phyloP scores from a whole-genome alignment of 2,797 vertebrate species.

The Spheniscus humboldti region DNA sequence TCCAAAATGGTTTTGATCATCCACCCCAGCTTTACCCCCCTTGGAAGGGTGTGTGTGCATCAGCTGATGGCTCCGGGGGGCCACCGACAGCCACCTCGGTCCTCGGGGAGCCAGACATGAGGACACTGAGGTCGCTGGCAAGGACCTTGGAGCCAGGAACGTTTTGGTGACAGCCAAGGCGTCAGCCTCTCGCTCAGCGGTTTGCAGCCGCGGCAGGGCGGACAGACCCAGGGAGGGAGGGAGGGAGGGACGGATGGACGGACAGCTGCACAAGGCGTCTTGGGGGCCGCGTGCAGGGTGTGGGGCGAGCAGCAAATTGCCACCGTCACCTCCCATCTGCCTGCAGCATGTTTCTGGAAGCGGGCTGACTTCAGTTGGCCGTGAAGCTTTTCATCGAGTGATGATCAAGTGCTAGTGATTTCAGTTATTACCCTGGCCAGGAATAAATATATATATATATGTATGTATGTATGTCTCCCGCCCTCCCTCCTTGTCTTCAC shows the following conservation, averaged over 20 bases:
- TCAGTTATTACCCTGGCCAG: background rate
- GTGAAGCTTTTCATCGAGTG: background rate
- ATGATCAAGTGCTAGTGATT: background rate
- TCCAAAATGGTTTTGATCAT: background rate
- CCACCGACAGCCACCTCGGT: background rate
- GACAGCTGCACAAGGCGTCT: background rate
- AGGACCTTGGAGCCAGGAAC: background rate
- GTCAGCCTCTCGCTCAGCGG: fast-evolving
- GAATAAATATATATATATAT: background rate
- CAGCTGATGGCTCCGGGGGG: fast-evolving
- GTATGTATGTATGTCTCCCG: background rate
- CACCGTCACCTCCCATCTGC: background rate
- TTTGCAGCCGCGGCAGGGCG: background rate
- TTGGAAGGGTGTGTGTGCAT: fast-evolving
- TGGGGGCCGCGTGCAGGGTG: background rate
- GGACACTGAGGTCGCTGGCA: background rate
- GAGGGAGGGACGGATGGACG: background rate
- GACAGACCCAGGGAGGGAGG: background rate
- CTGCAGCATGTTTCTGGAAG: background rate
- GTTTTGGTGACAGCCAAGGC: background rate
- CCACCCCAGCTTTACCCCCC: background rate
- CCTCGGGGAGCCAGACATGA: background rate
- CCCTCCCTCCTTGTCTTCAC: background rate
- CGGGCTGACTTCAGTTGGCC: background rate
- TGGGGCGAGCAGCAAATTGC: background rate